phyloP scores from a whole-genome alignment of 2,797 vertebrate species.

The Masticophis lateralis region DNA sequence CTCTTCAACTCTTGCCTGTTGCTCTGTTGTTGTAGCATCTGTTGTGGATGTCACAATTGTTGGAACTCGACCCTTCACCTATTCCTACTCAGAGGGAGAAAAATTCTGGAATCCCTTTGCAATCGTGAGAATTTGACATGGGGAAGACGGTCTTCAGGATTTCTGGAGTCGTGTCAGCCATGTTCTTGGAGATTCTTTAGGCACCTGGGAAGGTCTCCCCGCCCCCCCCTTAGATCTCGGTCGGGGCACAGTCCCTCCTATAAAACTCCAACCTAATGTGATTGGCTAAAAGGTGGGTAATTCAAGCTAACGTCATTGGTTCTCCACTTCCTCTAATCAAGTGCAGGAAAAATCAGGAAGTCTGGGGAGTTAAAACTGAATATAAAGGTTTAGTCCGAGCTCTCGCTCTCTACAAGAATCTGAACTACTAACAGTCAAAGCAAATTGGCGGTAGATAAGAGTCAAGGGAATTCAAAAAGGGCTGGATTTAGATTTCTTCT shows the following conservation, averaged over 20 bases:
- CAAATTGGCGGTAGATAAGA: neutral
- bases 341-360: neutral
- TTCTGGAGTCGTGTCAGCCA: neutral
- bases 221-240: neutral
- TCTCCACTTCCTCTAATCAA: neutral
- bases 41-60: neutral
- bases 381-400: neutral
- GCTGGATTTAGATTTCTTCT: neutral
- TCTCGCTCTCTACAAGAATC: neutral
- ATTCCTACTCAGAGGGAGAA: neutral
- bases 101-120: neutral
- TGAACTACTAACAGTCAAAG: neutral
- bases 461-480: neutral
- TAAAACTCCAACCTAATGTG: neutral
- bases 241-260: neutral
- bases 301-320: neutral
- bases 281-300: neutral
- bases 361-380: neutral
- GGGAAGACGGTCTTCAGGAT: neutral
- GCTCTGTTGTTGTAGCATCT: neutral
- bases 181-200: neutral
- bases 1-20: neutral
- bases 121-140: neutral
- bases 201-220: too few species aligned
- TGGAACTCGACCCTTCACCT: neutral